Evolutionary conservation across 2,797 vertebrate genomes (phyloP), one percentile per base, ranked within the genome.

Genomic region (Lacerta viridis): DNA sequence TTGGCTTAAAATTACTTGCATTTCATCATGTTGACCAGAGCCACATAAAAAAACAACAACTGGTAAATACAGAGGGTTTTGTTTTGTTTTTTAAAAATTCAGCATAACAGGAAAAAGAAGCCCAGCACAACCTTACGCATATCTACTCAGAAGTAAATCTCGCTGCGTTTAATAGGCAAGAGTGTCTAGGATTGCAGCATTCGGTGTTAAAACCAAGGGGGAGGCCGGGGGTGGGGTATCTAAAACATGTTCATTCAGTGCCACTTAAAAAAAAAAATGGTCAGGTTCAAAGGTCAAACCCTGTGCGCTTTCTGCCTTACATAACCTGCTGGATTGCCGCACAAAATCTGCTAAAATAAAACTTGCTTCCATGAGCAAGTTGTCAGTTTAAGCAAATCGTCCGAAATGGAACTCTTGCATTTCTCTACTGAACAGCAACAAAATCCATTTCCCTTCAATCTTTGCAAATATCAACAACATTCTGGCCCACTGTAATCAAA

Each of bases 401-500:
- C 91, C 87, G n/a, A 0, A 84, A 87, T 13, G 61, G 27, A 43
- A 66, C 86, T 66, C 78, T 29, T 4, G 81, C 23, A 36, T 85
- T 92, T 64, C 80, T 85, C 76, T 78, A 64, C 88, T 39, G 87
- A 8, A 41, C 15, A 18, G 25, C 46, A 43, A 41, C 23, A 25
- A 25, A 25, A 46, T 46, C 23, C 29, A 79, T 79, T 46, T 79
- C 92, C 85, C 82, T 81, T 59, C 80, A 88, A 66, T 93, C 88
- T 93, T 93, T 39, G 93, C 92, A 95, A 96, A 96, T 97, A 97
- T 96, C 96, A 97, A 97, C 96, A 96, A 95, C 94, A 96, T 95
- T 97, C 97, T 97, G 94, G 95, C 91, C 61, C 96, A 98, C 98
- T 98, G 98, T 98, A 98, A 98, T 96, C 97, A 97, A 98, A 98